Base-by-base conservation (phyloP, 2,888 invertebrate species). In the Dastarcus helophoroides region DNA sequence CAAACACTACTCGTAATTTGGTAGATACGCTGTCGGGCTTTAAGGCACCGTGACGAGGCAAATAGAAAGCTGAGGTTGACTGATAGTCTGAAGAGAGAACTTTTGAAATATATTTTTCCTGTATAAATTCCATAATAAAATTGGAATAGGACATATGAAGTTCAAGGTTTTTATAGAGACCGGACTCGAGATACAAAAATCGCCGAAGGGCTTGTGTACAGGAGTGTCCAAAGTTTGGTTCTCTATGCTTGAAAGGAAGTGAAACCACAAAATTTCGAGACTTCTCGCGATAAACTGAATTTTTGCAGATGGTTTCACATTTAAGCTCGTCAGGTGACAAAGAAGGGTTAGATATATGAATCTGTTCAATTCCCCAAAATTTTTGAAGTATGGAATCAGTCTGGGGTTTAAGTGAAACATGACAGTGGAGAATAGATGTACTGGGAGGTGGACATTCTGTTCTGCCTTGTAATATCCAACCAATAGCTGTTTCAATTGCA, bases 1-100 rank as follows among this genome's bases (percentile, higher is more conserved):
- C 27, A 22, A 32, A 32, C 14, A 28, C 32, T 27, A 32, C 27
- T 13, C 32, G 19, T 9, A 21, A 9, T 9, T 32, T 32, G 16
- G 22, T 26, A 19, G 27, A 25, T 19, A 21, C 21, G 27, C 27
- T 27, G 12, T 16, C 17, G 16, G 27, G 16, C 19, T 27, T 17
- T 4, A 27, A 8, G 19, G 19, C 16, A 27, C 17, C 16, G 11
- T 29, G 14, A 29, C 22, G 29, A 22, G 29, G 29, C n/a, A 29
- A 22, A 29, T 29, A 29, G 8, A 28, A 28, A 14, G 19, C 28
- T 28, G 28, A 28, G n/a, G n/a, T n/a, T n/a, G n/a, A n/a, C n/a
- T n/a, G n/a, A n/a, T n/a, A n/a, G n/a, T n/a, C n/a, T 12, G 8
- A 28, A 28, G 28, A 28, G 13, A 12, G 17, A 26, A 26, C 26